Conservation (phyloP, 2,888 invertebrate species). For the Diaprepes abbreviatus region DNA sequence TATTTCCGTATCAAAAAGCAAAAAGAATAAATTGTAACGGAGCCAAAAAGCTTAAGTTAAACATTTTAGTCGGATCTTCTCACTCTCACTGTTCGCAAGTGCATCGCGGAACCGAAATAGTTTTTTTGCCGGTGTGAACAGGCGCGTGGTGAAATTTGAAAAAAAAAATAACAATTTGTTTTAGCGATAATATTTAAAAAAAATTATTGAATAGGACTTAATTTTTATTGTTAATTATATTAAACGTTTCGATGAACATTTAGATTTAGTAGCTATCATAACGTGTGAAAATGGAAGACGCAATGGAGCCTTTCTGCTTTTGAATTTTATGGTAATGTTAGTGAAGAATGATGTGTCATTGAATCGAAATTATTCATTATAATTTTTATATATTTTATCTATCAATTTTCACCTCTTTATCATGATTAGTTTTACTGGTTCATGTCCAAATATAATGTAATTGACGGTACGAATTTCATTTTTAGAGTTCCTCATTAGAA, state of each 20-base stretch:
- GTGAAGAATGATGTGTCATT: neutral
- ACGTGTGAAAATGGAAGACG: neutral
- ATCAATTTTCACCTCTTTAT: no score
- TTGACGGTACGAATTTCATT: no score
- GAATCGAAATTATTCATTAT: neutral
- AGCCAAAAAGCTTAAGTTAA: slow-evolving; percentile 48
- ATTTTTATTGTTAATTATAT: neutral
- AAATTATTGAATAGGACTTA: no score
- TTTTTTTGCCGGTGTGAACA: slow-evolving; percentile 14
- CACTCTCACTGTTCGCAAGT: slow-evolving; percentile 40
- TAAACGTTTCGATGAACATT: neutral
- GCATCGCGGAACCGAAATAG: slow-evolving; percentile 35
- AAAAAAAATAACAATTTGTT: neutral
- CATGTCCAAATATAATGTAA: no score
- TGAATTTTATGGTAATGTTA: neutral
- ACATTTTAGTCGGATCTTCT: slow-evolving; percentile 47
- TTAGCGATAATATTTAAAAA: no score
- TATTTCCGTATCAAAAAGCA: slow-evolving; percentile 48
- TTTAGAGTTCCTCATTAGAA: no score
- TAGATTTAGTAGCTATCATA: neutral
- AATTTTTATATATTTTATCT: no score
- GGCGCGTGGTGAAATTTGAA: slow-evolving; percentile 17
- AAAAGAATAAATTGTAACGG: slow-evolving; percentile 46
- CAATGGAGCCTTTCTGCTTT: neutral
- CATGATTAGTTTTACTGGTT: no score